Base-by-base conservation (phyloP, 2,888 invertebrate species). In the Tenthredo livida region DNA sequence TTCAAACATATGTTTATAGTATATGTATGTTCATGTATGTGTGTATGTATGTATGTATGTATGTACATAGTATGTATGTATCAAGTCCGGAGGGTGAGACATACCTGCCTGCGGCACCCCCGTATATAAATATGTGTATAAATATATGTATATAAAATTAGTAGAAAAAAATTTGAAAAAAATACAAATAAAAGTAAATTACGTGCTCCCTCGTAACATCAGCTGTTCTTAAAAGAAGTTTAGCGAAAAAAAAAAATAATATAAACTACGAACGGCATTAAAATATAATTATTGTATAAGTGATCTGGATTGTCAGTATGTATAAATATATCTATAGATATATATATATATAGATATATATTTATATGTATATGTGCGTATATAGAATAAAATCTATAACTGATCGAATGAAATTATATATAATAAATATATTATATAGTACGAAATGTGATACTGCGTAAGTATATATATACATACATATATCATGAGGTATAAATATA, bases 221-320 rank as follows among this genome's bases (percentile, higher is more conserved):
- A 50, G 50, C 50, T 50, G 50, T 50, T 50, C 50, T 86, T 84
- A 87, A 84, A 87, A 83, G 88, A 72, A 87, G 21, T 65, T 65
- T 65, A 29, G 25, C 65, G 29, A 65, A 65, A 65, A 25, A 1
- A 29, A 15, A 1, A 29, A 15, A 33, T 33, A 67, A 21, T 65
- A 25, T 21, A 29, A 65, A 25, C 9, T 29, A 47, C 29, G 65
- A 65, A 25, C 21, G 21, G 65, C 65, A 12, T 65, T 21, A 25
- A 21, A 65, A 4, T 25, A 65, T 65, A 65, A 21, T 25, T 65
- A 65, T 29, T 21, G 21, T 65, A 47, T 47, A 47, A 47, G 15
- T 47, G 47, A 47, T 47, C 15, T 47, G 47, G 47, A 47, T 47
- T 47, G 12, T 47, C 47, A 12, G 47, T 47, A 47, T 29, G 29